Evolutionary conservation across 2,888 invertebrate genomes (phyloP), one percentile per base, ranked within the genome.

Genomic region (Thalpophila matura): DNA sequence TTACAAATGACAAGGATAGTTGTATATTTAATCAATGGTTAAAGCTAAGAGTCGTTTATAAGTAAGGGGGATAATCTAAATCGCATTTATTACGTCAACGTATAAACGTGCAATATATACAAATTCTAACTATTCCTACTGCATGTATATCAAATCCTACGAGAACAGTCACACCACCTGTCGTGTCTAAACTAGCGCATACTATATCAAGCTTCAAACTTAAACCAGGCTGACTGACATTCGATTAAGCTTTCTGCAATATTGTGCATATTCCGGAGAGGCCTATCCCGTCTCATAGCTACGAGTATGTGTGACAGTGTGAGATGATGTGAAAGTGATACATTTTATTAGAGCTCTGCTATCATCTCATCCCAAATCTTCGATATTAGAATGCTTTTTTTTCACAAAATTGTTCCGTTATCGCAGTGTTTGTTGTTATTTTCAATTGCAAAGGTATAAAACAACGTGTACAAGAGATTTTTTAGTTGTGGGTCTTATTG

Each of bases 211-310:
- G 16, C 10, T 35, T 59, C 22, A 50, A 67, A 74, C 38, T 54
- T 49, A 56, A 10, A 29, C 46, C 22, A 38, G 31, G 42, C 45
- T 47, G 58, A 40, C 63, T 56, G 57, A 54, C 54, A 75, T 54
- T 75, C 46, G 51, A 65, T 60, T 65, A 65, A 61, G 16, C 33
- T 14, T 9, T 49, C 22, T 33, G 42, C 38, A 49, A 67, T 67
- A 43, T 71, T 54, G 45, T 59, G 54, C 69, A 50, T 40, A 50
- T 42, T 26, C 53, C 33, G 14, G 24, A 16, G 45, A 53, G 40
- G 69, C 40, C 31, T 33, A 18, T 26, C 42, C 37, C 2, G 43
- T 29, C 12, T 72, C 42, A 47, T 29, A 58, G 18, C n/a, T 16
- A 27, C n/a, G n/a, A n/a, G n/a, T n/a, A n/a, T 9, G 27, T 14